Percentiles rank a stretch among this genome's conserved stretches.
Evolutionary conservation across 1,140 invertebrate genomes (phyloP).

Genomic region (Drosophila lowei): DNA sequence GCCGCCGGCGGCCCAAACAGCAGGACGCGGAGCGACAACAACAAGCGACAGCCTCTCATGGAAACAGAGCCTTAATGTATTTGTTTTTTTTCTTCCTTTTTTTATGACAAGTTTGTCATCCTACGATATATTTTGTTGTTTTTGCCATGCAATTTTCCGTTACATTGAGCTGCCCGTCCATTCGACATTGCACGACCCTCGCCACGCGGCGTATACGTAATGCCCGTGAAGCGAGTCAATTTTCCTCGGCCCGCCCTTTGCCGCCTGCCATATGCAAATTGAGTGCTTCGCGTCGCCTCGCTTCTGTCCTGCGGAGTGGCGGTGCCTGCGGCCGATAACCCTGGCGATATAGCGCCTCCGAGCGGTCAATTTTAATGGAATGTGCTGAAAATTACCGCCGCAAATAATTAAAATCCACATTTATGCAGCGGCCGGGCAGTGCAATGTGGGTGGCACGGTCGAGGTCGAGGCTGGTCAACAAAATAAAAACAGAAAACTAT

Average conservation of each 20-base stretch:
- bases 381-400: too few relatives aligned
- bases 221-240: conserved; percentile 34
- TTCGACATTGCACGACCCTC: conserved; percentile 9
- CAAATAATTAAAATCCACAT: too few relatives aligned
- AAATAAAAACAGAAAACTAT: too few relatives aligned
- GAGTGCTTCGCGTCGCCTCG: conserved; percentile 32
- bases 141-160: conserved; percentile 71
- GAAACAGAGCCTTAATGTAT: conserved; percentile 53
- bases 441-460: too few relatives aligned
- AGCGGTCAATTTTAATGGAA: too few relatives aligned
- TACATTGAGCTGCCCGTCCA: conserved; percentile 63
- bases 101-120: conserved; percentile 45
- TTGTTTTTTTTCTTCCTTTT: conserved; percentile 42
- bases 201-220: conserved; percentile 62
- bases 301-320: conserved; percentile 27
- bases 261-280: conserved; percentile 47
- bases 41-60: conserved; percentile 34
- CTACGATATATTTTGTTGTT: conserved; percentile 7
- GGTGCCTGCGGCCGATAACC: background rate
- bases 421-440: too few relatives aligned
- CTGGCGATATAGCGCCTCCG: too few relatives aligned
- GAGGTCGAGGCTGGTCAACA: too few relatives aligned
- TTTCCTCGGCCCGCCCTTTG: conserved; percentile 21
- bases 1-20: conserved; percentile 54
- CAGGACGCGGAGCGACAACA: conserved; percentile 30